A percentile compares a stretch with the other conserved stretches of the same genome.
These are phyloP conservation scores for Mechanitis messenoides DNA, from an alignment of 2,888 invertebrate species.

Conservation along the genomic window DNA sequence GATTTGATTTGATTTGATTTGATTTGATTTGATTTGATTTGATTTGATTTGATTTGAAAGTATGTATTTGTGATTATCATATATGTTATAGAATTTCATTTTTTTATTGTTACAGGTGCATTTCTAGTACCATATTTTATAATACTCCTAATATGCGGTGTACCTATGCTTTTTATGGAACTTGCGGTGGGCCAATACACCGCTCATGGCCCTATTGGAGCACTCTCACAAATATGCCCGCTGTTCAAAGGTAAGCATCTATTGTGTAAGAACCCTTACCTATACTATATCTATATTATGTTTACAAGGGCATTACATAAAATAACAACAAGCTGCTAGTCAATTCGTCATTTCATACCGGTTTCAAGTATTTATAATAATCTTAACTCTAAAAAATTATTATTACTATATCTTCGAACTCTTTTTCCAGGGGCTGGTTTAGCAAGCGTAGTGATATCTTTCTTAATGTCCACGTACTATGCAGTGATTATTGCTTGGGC, in stretches of 20 bases:
- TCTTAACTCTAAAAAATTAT: not conserved
- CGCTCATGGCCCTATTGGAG: slow-evolving; percentile 93
- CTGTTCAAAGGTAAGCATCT: slow-evolving; percentile 87
- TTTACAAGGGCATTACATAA: slow-evolving; percentile 11
- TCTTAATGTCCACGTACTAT: slow-evolving; percentile 96
- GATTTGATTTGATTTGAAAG: too few species aligned
- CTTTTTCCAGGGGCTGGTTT: slow-evolving; percentile 86
- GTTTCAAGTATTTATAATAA: slow-evolving; percentile 3
- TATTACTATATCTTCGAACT: not conserved
- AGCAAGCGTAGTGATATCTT: slow-evolving; percentile 95
- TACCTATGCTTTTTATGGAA: slow-evolving; percentile 96
- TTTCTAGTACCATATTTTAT: slow-evolving; percentile 96
- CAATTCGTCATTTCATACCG: not conserved
- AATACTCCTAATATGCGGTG: slow-evolving; percentile 91
- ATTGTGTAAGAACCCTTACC: not conserved
- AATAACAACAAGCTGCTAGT: not conserved
- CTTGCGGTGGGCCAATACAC: slow-evolving; percentile 94
- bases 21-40: too few species aligned
- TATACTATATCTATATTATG: not conserved
- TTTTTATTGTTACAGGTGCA: slow-evolving; percentile 81
- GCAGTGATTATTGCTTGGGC: slow-evolving; percentile 97
- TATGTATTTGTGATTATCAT: not conserved
- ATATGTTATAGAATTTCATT: not conserved
- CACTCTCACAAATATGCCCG: slow-evolving; percentile 93
- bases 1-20: too few species aligned